Base-by-base conservation (phyloP, 2,888 invertebrate genomes). In the Acrobasis consociella region DNA sequence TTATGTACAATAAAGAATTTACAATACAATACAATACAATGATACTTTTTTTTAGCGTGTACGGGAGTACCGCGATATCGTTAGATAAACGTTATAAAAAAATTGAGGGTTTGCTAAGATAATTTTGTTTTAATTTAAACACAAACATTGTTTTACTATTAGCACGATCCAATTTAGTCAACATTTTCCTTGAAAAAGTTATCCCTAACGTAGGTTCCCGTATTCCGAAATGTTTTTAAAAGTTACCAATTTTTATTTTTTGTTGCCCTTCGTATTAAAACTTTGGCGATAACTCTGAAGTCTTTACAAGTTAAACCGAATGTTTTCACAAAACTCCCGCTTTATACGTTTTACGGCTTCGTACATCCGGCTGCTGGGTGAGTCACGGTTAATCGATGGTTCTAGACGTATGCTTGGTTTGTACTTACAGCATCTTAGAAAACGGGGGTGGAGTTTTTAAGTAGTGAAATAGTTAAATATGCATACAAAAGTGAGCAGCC, bases 211-310 rank as follows among this genome's bases (percentile, higher is more conserved):
- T n/a, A n/a, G n/a, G 31, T 31, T 31, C 7, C 31, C 31, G 31
- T 31, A 7, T 31, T 31, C 7, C 31, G 31, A 56, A 42, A 56
- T 56, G n/a, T 17, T 64, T 64, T 62, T 62, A 62, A 64, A 67
- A 62, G 38, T 63, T 62, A 17, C 51, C 62, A 64, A 65, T 65
- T 69, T 65, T 65, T 65, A 64, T 63, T 75, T n/a, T 79, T 80
- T 77, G 77, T 80, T 79, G 76, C 69, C 75, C 78, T 73, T 67
- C 75, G 49, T 17, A 39, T 51, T n/a, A 73, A 72, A 87, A 87
- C 82, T 89, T 86, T 73, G 69, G 78, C 81, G 87, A 85, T 88
- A 89, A 88, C 80, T 87, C 81, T 78, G 77, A 86, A 82, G 80
- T 81, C 82, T 86, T 83, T 78, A 77, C 82, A 83, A 85, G 81